Evolutionary conservation across 2,888 invertebrate genomes (phyloP).

Genomic region (Euzophera pinguis): DNA sequence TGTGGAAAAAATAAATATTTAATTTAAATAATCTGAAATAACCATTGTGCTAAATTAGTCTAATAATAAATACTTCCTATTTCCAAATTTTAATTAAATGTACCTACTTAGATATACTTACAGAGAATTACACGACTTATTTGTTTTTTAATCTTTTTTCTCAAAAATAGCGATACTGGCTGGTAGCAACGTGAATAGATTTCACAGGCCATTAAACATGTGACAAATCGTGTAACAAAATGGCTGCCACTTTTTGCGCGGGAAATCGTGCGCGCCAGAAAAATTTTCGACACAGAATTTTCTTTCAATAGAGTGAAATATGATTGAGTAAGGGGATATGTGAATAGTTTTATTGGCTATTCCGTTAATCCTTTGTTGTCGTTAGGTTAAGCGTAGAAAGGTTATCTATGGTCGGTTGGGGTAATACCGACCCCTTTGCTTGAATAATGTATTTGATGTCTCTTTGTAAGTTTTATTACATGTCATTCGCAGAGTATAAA

Average conservation of each 20-base stretch:
- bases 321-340: constrained; percentile 34
- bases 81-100: no score
- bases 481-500: neutral
- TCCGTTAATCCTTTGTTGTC: constrained; percentile 61
- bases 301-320: constrained; percentile 68
- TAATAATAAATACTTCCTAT: no score
- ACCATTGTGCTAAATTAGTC: no score
- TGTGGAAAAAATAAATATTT: no score
- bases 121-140: neutral
- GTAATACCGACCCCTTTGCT: constrained; percentile 1
- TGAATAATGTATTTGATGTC: neutral
- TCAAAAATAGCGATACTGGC: constrained; percentile 32
- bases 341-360: constrained; percentile 56
- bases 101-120: no score
- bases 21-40: no score
- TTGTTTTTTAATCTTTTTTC: neutral
- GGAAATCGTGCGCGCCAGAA: constrained; percentile 56
- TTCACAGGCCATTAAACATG: constrained; percentile 81
- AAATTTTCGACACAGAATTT: constrained; percentile 58
- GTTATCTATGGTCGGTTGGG: neutral
- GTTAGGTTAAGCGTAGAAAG: constrained; percentile 13
- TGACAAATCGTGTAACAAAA: constrained; percentile 79
- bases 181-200: constrained; percentile 61
- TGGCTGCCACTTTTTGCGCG: constrained; percentile 67
- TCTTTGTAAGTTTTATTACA: neutral